Conservation (phyloP, 2,113 vertebrate species). For the Indicator indicator region DNA sequence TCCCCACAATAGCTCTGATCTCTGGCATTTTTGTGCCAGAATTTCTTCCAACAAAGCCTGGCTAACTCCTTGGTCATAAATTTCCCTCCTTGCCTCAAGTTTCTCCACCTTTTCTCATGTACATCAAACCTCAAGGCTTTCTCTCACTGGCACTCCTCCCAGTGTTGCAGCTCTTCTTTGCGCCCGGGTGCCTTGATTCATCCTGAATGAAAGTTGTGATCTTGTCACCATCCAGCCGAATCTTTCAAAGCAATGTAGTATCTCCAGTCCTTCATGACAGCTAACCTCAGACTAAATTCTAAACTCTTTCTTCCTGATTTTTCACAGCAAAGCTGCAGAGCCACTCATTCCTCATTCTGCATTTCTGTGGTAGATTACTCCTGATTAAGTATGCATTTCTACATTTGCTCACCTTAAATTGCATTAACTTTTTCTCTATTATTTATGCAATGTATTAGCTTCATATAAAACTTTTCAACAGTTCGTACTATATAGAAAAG, state of each 20-base stretch:
- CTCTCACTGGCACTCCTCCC: background rate
- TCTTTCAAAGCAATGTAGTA: background rate
- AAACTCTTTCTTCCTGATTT: background rate
- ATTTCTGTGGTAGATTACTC: background rate
- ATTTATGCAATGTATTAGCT: background rate
- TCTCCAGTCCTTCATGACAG: background rate
- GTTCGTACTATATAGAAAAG: background rate
- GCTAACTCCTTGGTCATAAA: background rate
- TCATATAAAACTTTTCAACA: background rate
- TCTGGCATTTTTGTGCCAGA: background rate
- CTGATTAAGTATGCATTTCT: background rate
- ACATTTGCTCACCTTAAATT: background rate
- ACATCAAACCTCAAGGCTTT: background rate
- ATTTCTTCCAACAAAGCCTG: background rate
- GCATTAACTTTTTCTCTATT: background rate
- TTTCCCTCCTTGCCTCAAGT: background rate
- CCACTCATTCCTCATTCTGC: background rate
- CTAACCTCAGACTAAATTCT: background rate
- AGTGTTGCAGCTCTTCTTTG: background rate
- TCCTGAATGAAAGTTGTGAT: background rate
- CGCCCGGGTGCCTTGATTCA: background rate
- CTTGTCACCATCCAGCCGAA: accelerated
- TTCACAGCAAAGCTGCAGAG: background rate
- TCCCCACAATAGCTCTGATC: background rate
- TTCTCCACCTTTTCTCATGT: background rate